Base-by-base conservation (phyloP, 1,140 invertebrate genomes). In the Octopus bimaculoides region DNA sequence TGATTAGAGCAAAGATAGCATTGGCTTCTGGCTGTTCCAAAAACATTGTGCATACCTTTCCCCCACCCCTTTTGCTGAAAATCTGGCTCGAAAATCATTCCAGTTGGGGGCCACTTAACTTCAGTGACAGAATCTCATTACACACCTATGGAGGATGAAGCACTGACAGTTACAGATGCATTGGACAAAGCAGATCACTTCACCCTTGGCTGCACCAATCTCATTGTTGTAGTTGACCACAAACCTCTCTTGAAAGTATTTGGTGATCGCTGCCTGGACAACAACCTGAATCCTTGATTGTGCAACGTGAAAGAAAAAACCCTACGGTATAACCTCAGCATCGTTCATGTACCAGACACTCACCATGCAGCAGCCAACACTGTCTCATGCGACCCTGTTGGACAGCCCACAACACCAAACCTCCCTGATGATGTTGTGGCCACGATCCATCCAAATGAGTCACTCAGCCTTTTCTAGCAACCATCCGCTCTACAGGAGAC, bases 61-160 rank as follows among this genome's bases (percentile, higher is more conserved):
- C 5, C 5, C 10, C 54, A 71, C 8, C 81, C 79, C 12, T 80
- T 80, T 53, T 81, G 82, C 71, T 82, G 80, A 71, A 8, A 53
- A 14, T 55, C 54, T 54, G 82, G 81, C 7, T 84, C 77, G 84
- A 82, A 82, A 81, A 54, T 86, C 41, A 82, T 80, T 10, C 77
- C 85, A 5, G 84, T 87, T 9, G 84, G 85, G 0, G 85, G 84
- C 78, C 55, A 83, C 10, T 85, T 87, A 80, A 87, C 83, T 12
- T 78, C 81, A 55, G 12, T 56, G 2, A 79, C 85, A 20, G 85
- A 87, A 81, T 84, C 81, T 14, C 55, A 83, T 2, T 85, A 87
- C 79, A 83, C 83, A 4, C 80, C 81, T 0, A 53, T 85, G 12
- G 84, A 83, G 61, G 84, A 82, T 5, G 84, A 86, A 77, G 83